Conservation (phyloP, 92 coral and sea anemone genomes). For the Porites evermanni region DNA sequence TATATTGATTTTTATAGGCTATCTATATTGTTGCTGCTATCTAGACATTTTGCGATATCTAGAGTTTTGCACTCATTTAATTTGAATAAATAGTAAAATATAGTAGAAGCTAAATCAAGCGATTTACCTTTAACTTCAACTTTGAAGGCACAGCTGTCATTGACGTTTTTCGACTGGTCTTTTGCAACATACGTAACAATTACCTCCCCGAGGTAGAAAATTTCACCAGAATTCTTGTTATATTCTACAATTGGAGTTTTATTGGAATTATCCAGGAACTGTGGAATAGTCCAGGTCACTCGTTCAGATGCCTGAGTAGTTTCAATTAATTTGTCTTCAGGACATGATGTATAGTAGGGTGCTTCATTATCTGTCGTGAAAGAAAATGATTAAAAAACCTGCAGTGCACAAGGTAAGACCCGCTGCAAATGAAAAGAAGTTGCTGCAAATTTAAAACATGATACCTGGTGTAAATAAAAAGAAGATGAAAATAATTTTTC, state of each 20-base stretch:
- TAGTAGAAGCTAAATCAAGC: too few species aligned
- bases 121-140: slow-evolving; percentile 81
- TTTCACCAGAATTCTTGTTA: slow-evolving; percentile 46
- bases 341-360: slow-evolving; percentile 85
- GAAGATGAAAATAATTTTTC: too few species aligned
- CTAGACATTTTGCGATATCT: too few species aligned
- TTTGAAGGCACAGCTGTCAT: slow-evolving; percentile 78
- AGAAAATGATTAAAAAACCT: not conserved
- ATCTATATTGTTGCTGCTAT: too few species aligned
- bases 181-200: slow-evolving; percentile 70
- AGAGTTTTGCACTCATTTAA: too few species aligned
- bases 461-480: too few species aligned
- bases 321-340: slow-evolving; percentile 70
- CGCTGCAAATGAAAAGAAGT: too few species aligned
- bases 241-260: slow-evolving; percentile 53
- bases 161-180: slow-evolving; percentile 76
- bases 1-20: too few species aligned
- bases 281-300: slow-evolving; percentile 76
- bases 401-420: not conserved
- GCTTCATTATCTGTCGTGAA: slow-evolving; percentile 77
- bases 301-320: slow-evolving; percentile 25
- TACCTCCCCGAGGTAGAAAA: slow-evolving; percentile 67
- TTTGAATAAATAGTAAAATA: too few species aligned
- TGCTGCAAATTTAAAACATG: too few species aligned
- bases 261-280: slow-evolving; percentile 88